phyloP scores from a whole-genome alignment of 2,888 invertebrate species.

The Drosophila neutralis region DNA sequence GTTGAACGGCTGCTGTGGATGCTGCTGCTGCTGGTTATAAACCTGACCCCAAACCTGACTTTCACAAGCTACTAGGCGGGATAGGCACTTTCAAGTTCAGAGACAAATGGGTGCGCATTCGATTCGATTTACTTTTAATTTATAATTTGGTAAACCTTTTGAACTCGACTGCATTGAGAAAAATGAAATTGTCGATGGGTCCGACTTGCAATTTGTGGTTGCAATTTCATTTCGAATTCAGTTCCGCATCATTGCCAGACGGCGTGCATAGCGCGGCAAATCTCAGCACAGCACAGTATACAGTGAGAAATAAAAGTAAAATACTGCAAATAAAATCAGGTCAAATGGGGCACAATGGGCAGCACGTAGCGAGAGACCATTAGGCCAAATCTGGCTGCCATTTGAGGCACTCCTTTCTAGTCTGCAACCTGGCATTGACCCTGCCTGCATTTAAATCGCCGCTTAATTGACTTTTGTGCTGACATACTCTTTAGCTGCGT shows the following conservation, averaged over 20 bases:
- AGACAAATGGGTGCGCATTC: slow-evolving; percentile 76
- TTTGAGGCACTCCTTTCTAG: slow-evolving; percentile 64
- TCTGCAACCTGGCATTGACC: slow-evolving; percentile 63
- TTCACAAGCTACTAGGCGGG: slow-evolving; percentile 60
- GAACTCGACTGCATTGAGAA: slow-evolving; percentile 69
- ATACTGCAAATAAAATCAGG: slow-evolving; percentile 78
- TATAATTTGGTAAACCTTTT: slow-evolving; percentile 80
- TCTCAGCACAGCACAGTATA: slow-evolving; percentile 25
- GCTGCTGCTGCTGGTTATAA: slow-evolving; percentile 20
- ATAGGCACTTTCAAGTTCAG: slow-evolving; percentile 72
- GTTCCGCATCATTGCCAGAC: slow-evolving; percentile 72
- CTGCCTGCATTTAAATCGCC: slow-evolving; percentile 73
- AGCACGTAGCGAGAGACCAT: slow-evolving; percentile 58
- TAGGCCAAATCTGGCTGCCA: slow-evolving; percentile 57
- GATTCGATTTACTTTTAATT: slow-evolving; percentile 82
- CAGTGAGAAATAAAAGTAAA: slow-evolving; percentile 78
- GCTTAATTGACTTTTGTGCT: slow-evolving; percentile 74
- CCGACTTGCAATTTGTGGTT: slow-evolving; percentile 74
- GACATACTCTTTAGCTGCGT: slow-evolving; percentile 45
- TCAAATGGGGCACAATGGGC: slow-evolving; percentile 75
- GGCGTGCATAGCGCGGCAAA: slow-evolving; percentile 1
- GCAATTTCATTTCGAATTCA: slow-evolving; percentile 76
- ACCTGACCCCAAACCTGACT: slow-evolving; percentile 64
- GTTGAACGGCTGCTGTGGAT: slow-evolving; percentile 32
- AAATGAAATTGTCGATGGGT: slow-evolving; percentile 77